phyloP scores from a whole-genome alignment of 2,113 vertebrate genomes.

The Ptyas mucosa region DNA sequence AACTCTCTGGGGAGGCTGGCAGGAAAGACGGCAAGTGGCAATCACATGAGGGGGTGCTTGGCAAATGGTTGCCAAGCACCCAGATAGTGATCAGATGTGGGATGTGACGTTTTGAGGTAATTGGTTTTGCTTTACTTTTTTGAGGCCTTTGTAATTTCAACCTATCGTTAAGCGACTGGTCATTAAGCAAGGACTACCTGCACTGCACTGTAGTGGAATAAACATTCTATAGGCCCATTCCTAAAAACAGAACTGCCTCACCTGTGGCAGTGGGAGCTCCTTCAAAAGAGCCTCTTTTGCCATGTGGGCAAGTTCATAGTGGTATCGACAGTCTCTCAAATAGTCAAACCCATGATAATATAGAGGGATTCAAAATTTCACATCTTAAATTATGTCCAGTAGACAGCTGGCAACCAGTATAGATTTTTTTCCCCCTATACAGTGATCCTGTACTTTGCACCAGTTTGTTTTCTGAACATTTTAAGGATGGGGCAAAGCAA shows the following conservation, averaged over 20 bases:
- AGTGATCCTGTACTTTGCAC: not conserved
- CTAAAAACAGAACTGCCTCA: not conserved
- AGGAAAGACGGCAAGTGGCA: not conserved
- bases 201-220: not conserved
- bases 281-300: not conserved
- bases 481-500: not conserved
- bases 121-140: not conserved
- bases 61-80: no score
- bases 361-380: not conserved
- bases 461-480: not conserved
- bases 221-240: not conserved
- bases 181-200: not conserved
- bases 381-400: not conserved
- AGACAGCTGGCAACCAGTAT: not conserved
- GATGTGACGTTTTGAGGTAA: not conserved
- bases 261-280: not conserved
- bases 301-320: not conserved
- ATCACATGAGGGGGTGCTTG: not conserved
- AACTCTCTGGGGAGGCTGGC: not conserved
- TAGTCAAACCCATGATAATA: not conserved
- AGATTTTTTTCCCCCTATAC: not conserved
- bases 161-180: not conserved
- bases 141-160: not conserved
- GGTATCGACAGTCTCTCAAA: not conserved
- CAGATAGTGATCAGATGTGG: not conserved